These are phyloP conservation scores for Thunnus thynnus DNA, from an alignment of 2,113 vertebrate species.

Conservation along the genomic window DNA sequence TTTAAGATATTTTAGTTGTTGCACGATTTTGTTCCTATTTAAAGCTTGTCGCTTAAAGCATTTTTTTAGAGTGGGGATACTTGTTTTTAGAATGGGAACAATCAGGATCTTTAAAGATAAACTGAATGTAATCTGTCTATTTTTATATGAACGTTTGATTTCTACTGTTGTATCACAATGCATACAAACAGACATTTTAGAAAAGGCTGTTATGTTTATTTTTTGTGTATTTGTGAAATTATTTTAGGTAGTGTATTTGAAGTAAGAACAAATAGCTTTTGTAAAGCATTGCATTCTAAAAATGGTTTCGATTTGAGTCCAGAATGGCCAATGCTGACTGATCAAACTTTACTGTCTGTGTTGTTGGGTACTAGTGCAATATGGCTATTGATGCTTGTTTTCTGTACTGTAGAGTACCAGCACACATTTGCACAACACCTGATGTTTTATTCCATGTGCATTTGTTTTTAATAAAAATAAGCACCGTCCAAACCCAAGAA, in stretches of 20 bases:
- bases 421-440: slow-evolving; percentile 60
- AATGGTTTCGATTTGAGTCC: slow-evolving; percentile 10
- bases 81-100: slow-evolving; percentile 34
- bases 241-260: slow-evolving; percentile 25
- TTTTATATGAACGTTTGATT: slow-evolving; percentile 61
- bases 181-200: slow-evolving; percentile 7
- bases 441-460: slow-evolving; percentile 54
- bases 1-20: slow-evolving; percentile 38
- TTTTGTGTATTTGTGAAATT: slow-evolving; percentile 33
- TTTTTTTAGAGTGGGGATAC: slow-evolving; percentile 21
- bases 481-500: slow-evolving; percentile 36
- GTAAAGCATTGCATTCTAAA: slow-evolving; percentile 22
- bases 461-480: slow-evolving; percentile 51
- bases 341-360: slow-evolving; percentile 35
- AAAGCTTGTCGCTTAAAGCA: slow-evolving; percentile 17
- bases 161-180: slow-evolving; percentile 21
- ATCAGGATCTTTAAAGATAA: slow-evolving; percentile 23
- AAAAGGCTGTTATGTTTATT: slow-evolving; percentile 10
- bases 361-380: slow-evolving; percentile 53
- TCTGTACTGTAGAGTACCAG: slow-evolving; percentile 41
- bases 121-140: slow-evolving; percentile 53
- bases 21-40: slow-evolving; percentile 37
- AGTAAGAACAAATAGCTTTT: slow-evolving; percentile 14
- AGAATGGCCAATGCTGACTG: slow-evolving; percentile 5
- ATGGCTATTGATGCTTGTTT: slow-evolving; percentile 51